These are phyloP conservation scores for Opisthograptis luteolata DNA, from an alignment of 2,888 invertebrate species.

Conservation along the genomic window DNA sequence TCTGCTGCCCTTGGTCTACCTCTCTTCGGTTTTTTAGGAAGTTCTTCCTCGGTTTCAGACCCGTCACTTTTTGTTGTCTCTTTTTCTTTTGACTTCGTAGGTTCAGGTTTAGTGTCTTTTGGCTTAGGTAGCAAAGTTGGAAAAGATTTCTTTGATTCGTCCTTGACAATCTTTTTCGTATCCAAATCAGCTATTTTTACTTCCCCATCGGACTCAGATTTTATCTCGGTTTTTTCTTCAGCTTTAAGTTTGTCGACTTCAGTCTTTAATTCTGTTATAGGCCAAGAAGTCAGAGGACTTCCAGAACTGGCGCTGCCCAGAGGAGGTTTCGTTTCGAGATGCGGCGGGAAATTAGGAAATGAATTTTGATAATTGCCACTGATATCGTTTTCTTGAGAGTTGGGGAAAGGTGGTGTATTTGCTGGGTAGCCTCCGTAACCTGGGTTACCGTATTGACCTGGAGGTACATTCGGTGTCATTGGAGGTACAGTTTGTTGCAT, in stretches of 20 bases:
- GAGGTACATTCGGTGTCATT: conserved; percentile 44
- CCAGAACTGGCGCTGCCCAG: conserved; percentile 68
- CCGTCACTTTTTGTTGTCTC: conserved; percentile 55
- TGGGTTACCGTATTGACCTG: conserved; percentile 51
- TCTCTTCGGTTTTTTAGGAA: conserved; percentile 59
- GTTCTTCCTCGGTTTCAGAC: conserved; percentile 66
- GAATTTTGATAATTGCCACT: conserved; percentile 59
- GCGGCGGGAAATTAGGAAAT: conserved; percentile 61
- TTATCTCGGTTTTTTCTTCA: conserved; percentile 75
- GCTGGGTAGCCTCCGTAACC: conserved; percentile 58
- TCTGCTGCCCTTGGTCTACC: conserved; percentile 59
- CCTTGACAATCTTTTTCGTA: conserved; percentile 75
- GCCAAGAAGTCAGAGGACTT: conserved; percentile 74
- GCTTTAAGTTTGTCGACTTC: conserved; percentile 74
- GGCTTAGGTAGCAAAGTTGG: conserved; percentile 42
- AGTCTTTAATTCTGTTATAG: conserved; percentile 73
- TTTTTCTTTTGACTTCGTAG: conserved; percentile 48
- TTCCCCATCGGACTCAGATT: conserved; percentile 82
- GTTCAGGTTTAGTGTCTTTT: conserved; percentile 45
- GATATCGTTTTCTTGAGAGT: conserved; percentile 49
- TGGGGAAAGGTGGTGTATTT: conserved; percentile 57
- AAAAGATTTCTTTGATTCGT: conserved; percentile 58
- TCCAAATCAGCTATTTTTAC: conserved; percentile 80
- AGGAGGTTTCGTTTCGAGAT: conserved; percentile 72
- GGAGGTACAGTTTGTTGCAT: conserved; percentile 57